A percentile compares a stretch with the other conserved stretches of the same genome.
Evolutionary conservation across 2,113 vertebrate genomes (phyloP).

Genomic region (Taurulus bubalis): DNA sequence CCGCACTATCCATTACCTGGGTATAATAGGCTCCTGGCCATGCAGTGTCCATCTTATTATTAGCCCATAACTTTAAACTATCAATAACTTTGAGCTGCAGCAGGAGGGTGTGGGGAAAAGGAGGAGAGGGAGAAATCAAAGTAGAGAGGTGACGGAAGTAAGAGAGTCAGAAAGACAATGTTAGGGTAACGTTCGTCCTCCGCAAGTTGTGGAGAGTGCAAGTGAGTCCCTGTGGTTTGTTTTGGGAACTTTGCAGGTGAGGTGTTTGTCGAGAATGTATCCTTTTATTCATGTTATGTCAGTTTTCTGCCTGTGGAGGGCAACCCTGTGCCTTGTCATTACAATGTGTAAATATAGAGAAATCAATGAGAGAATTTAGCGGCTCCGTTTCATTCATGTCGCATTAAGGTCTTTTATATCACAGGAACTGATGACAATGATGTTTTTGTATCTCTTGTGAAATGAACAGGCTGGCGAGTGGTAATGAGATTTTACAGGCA

Average conservation of each 20-base stretch:
- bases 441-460: constrained; percentile 45
- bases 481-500: constrained; percentile 23
- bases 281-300: constrained; percentile 41
- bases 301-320: constrained; percentile 65
- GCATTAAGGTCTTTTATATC: constrained; percentile 52
- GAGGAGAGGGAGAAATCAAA: constrained; percentile 49
- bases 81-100: constrained; percentile 82
- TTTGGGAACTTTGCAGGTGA: constrained; percentile 36
- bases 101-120: constrained; percentile 27
- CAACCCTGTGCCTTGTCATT: constrained; percentile 63
- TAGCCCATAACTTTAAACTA: constrained; percentile 85
- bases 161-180: constrained; percentile 60
- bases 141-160: constrained; percentile 61
- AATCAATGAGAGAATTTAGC: constrained; percentile 57
- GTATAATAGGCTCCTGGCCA: constrained; percentile 84
- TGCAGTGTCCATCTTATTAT: constrained; percentile 85
- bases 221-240: constrained; percentile 14
- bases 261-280: constrained; percentile 9
- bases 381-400: constrained; percentile 48
- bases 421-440: constrained; percentile 33
- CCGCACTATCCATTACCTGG: constrained; percentile 82
- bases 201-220: constrained; percentile 22
- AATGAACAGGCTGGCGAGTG: constrained; percentile 17
- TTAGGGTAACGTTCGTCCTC: constrained; percentile 45
- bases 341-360: constrained; percentile 32